Conservation (phyloP, 2,113 vertebrate genomes). For the Vireo altiloquus region DNA sequence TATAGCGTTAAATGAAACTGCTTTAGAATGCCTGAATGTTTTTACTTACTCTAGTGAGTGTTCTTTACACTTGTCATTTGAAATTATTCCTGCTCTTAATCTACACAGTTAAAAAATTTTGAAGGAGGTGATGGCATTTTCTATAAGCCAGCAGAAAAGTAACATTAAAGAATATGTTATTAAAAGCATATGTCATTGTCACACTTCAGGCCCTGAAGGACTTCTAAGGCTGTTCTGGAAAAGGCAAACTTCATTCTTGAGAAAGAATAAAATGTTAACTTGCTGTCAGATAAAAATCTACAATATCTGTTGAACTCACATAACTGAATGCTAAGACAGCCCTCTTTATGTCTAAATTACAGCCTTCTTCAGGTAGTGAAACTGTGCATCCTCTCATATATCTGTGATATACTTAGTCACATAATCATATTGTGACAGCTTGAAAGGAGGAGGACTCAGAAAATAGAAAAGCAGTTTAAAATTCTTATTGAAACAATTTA, state of each 20-base stretch:
- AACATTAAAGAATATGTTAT: neutral
- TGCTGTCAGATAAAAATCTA: neutral
- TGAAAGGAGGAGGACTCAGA: constrained; percentile 12
- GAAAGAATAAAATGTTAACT: neutral
- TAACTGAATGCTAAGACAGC: neutral
- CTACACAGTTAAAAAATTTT: constrained; percentile 4
- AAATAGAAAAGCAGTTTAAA: constrained; percentile 10
- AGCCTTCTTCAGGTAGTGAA: neutral
- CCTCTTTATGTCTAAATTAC: neutral
- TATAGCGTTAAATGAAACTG: neutral
- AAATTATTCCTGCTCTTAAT: constrained; percentile 35
- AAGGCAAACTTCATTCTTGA: neutral
- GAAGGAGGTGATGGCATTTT: constrained; percentile 35
- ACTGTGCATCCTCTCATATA: neutral
- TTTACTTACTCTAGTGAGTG: constrained; percentile 12
- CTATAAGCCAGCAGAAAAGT: neutral
- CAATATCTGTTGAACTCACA: neutral
- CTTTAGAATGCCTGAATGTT: neutral
- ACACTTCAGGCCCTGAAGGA: neutral
- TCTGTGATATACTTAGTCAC: neutral
- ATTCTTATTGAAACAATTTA: neutral
- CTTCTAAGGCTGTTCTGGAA: neutral
- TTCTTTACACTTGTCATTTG: constrained; percentile 38
- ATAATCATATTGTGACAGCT: neutral
- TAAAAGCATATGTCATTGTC: constrained; percentile 28